These are phyloP conservation scores for Tryphoninae sp. DNA, from an alignment of 2,888 invertebrate genomes.

Conservation along the genomic window DNA sequence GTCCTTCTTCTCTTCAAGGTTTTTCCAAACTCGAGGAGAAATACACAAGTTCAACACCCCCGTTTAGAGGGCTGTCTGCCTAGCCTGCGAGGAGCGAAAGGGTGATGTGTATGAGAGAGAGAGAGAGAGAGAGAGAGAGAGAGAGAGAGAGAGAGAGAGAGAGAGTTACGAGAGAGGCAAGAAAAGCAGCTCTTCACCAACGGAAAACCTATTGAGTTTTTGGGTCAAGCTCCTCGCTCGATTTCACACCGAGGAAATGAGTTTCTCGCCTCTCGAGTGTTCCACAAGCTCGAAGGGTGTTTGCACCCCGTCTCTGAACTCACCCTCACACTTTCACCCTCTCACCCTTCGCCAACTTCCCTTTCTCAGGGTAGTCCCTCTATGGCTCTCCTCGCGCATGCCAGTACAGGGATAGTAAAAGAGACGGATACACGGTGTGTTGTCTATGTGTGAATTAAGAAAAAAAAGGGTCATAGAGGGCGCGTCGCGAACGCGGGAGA, in stretches of 20 bases:
- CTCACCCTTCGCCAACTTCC: constrained; percentile 38
- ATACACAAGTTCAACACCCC: constrained; percentile 33
- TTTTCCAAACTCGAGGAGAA: background rate
- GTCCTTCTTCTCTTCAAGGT: background rate
- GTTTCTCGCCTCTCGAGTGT: constrained; percentile 69
- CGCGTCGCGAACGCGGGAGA: constrained; percentile 13
- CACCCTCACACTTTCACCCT: constrained; percentile 13
- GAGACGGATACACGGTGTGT: background rate
- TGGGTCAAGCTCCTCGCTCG: constrained; percentile 70
- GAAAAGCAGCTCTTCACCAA: constrained; percentile 59
- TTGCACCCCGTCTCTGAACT: constrained; percentile 56
- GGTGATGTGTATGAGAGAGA: too few species aligned
- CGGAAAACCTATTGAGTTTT: constrained; percentile 73
- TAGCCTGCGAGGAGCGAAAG: constrained; percentile 8
- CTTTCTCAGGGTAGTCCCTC: constrained; percentile 16
- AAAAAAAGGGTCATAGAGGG: constrained; percentile 33
- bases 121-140: constrained; percentile 1
- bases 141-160: background rate
- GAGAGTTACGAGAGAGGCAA: constrained; percentile 43
- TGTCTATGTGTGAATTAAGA: constrained; percentile 45
- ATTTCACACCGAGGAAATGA: constrained; percentile 75
- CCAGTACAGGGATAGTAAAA: constrained; percentile 18
- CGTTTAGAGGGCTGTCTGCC: constrained; percentile 37
- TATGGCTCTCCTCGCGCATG: constrained; percentile 9
- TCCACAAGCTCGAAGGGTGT: constrained; percentile 58